Base-by-base conservation (phyloP, 2,888 invertebrate species). In the Chrysopilus asiliformis region DNA sequence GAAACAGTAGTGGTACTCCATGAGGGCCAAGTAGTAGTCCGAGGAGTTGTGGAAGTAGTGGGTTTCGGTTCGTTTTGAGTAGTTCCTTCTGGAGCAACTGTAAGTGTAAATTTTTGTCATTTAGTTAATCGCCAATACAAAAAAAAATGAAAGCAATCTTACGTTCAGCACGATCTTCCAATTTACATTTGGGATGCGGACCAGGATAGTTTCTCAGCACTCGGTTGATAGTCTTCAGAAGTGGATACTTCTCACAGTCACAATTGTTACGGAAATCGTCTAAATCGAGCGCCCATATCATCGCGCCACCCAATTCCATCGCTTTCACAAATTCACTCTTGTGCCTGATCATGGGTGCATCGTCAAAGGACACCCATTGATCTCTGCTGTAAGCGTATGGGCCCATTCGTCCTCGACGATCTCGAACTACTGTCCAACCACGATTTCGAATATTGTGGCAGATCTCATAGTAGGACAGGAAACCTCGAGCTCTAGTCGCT, bases 281-380 rank as follows among this genome's bases (percentile, higher is more conserved):
- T 37, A 89, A 63, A 58, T 89, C 89, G 10, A 89, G 63, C 0
- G 89, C 82, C 89, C 89, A 90, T 15, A 86, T 76, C 87, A 89
- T 89, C 27, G 79, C 79, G 22, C 89, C 89, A 12, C 80, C 89
- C 4, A 91, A 66, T 0, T 76, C 78, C 70, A 84, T 78, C 2
- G 76, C 71, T 42, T 78, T 76, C 6, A 87, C 75, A 51, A 78
- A 87, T 50, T 85, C 78, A 3, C 86, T 77, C 52, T 91, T 91
- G 49, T 83, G 77, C 18, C 76, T 70, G 14, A 86, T 76, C 75
- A 87, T 89, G 22, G 73, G 72, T 22, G 79, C 74, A 56, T 93
- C 91, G 53, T 93, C 93, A 51, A 87, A 93, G 6, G 87, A 85
- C 5, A 90, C 90, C 91, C 91, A 93, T 52, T 93, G 91, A 55